Base-by-base conservation (phyloP, 2,888 invertebrate genomes). In the Aromia moschata region DNA sequence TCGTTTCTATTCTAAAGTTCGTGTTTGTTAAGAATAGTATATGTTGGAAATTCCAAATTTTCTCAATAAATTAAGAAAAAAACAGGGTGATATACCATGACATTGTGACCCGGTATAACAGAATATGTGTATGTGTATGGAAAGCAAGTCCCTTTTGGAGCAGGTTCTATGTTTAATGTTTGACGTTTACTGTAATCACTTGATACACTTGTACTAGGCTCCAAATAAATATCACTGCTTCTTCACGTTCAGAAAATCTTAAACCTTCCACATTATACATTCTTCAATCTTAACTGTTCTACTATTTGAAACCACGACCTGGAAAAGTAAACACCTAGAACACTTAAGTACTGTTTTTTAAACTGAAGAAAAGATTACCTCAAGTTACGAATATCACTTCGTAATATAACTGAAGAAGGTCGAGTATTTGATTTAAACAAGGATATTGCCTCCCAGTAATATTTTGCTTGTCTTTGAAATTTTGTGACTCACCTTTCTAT, bases 371-470 rank as follows among this genome's bases (percentile, higher is more conserved):
- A 17, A 53, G 44, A 16, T 47, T 55, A 65, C 65, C 64, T 54
- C 10, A 40, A 31, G 25, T 58, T 56, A 7, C 57, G 33, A 20
- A 17, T n/a, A 17, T 44, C 33, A 7, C 54, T 52, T 47, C 51
- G 61, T 46, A 68, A 53, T 25, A 62, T 44, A 17, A 64, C 62
- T 43, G 62, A 53, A 37, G 62, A 14, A 18, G 49, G 37, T 47
- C 44, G 55, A 45, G 53, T 11, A 46, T 25, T 51, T 66, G 59
- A 16, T 66, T 83, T 15, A 84, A 84, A 92, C 92, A 93, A 1
- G 92, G 92, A 77, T 91, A 89, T 72, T 84, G 85, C 43, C 87
- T 85, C 0, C 92, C 92, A 49, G 86, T 86, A 25, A 89, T 74
- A 71, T 90, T 89, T 79, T 92, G n/a, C n/a, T n/a, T n/a, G n/a